Base-by-base conservation (phyloP, 2,888 invertebrate species). In the Ochropacha duplaris region DNA sequence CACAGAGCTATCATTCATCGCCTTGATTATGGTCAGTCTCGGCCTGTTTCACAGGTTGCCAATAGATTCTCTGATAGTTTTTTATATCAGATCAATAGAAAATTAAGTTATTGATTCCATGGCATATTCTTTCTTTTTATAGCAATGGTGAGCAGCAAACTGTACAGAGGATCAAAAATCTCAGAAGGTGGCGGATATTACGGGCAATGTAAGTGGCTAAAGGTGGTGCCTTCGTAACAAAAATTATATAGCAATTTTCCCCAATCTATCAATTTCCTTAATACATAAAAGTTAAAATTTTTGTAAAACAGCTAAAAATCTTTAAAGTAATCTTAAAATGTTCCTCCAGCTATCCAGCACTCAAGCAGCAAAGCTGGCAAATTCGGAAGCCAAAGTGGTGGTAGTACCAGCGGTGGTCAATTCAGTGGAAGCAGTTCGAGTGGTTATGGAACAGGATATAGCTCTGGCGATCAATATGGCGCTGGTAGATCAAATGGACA, bases 141-240 rank as follows among this genome's bases (percentile, higher is more conserved):
- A 90, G 91, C 84, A 50, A 84, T 90, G 84, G 64, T 78, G 60
- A 86, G 74, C 74, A 88, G 81, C 50, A 86, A 81, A 2, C 70
- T 86, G 14, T 90, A 89, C 63, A 77, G 77, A 6, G 79, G 74
- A 2, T 72, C 81, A 0, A 81, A 87, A 66, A 71, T 83, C 0
- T 73, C 81, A 2, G 80, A 80, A 5, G 79, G 78, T 5, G 74
- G 79, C 11, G 86, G 85, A 50, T 88, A 88, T 70, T 87, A 86
- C 50, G 88, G 86, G 61, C 88, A 90, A 75, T 81, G 90, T 90
- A 74, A 76, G 84, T 71, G 55, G 26, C n/a, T 4, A 4, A 36
- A 36, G 6, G 0, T 9, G 9, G n/a, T 9, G 1, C 11, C 31
- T 31, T 11, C 4, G 6, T 31, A n/a, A n/a, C n/a, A n/a, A n/a